A percentile compares a stretch with the other conserved stretches of the same genome.
Conservation (phyloP, 2,113 vertebrate genomes). For the Nesogale talazaci region DNA sequence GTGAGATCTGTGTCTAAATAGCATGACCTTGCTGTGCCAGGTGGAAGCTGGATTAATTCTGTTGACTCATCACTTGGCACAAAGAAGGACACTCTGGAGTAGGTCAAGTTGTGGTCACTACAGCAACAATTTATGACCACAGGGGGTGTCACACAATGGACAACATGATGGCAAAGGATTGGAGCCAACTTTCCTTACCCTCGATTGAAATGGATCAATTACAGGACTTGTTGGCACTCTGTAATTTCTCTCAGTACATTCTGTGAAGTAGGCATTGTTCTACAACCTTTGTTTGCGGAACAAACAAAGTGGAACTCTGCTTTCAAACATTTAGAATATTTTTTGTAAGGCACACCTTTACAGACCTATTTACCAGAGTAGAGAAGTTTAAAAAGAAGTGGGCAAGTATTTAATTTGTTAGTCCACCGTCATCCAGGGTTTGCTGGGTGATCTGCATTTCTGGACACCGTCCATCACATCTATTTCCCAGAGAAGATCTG, state of each 20-base stretch:
- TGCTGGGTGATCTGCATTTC: neutral
- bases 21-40: neutral
- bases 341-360: neutral
- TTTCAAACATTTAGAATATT: neutral
- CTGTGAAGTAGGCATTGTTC: neutral
- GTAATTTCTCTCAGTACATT: neutral
- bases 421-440: neutral
- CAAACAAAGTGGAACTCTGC: neutral
- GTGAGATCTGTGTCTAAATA: rapidly evolving
- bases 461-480: neutral
- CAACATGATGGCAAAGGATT: neutral
- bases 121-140: neutral
- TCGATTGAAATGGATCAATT: neutral
- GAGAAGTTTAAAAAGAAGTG: neutral
- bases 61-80: neutral
- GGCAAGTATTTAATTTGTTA: neutral
- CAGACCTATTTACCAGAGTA: neutral
- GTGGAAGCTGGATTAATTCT: neutral
- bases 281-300: neutral
- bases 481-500: neutral
- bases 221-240: neutral
- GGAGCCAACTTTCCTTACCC: neutral
- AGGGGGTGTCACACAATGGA: conserved; percentile 31
- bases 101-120: conserved; percentile 24
- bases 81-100: neutral